phyloP scores from a whole-genome alignment of 2,797 vertebrate genomes.

The Coregonus sp. region DNA sequence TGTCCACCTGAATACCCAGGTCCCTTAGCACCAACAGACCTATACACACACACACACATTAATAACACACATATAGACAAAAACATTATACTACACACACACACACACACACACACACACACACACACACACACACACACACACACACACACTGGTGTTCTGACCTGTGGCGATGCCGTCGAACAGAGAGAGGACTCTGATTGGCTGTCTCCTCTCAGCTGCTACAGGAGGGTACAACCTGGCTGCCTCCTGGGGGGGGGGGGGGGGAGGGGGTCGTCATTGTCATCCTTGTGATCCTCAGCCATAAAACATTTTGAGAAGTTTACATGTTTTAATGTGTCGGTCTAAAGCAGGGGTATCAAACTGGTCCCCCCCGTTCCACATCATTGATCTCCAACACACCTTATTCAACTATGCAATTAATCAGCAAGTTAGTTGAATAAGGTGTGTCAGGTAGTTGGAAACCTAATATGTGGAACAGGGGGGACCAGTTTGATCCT shows the following conservation, averaged over 20 bases:
- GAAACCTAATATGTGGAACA: no score
- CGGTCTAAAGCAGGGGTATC: no score
- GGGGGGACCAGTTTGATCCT: no score
- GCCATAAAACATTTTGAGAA: no score
- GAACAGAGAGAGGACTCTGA: constrained; percentile 91
- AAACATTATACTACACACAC: background rate
- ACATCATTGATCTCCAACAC: no score
- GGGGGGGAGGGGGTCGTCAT: background rate
- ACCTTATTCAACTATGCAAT: no score
- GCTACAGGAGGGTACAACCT: constrained; percentile 87
- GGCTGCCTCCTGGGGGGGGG: constrained; percentile 70
- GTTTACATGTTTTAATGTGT: no score
- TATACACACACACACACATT: constrained; percentile 40
- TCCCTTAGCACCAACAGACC: constrained; percentile 92
- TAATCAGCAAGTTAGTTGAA: no score
- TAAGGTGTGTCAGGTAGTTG: no score
- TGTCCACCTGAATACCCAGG: constrained; percentile 89
- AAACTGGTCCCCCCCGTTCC: no score
- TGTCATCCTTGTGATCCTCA: no score
- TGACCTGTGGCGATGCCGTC: constrained; percentile 92
- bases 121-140: constrained; percentile 6
- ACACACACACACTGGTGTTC: constrained; percentile 13
- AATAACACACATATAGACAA: background rate
- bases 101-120: constrained; percentile 1
- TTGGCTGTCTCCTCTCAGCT: constrained; percentile 85